Percentiles rank a stretch among this genome's conserved stretches.
Conservation (phyloP, 2,797 vertebrate genomes). For the Neostethus bicornis region DNA sequence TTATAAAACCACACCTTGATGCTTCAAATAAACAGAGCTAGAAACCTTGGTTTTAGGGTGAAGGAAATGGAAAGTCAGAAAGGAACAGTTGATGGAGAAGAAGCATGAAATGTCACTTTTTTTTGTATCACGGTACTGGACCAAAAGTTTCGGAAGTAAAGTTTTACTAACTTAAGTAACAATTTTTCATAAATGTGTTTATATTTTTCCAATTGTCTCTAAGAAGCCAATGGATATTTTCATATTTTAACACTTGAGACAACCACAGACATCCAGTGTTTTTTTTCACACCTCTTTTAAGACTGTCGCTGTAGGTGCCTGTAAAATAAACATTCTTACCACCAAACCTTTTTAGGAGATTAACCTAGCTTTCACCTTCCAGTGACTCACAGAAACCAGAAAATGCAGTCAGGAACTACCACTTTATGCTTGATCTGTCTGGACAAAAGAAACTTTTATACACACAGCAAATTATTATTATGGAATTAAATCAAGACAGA, state of each 20-base stretch:
- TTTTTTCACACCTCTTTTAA: conserved; percentile 46
- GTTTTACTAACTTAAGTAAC: conserved; percentile 48
- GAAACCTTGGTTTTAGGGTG: conserved; percentile 34
- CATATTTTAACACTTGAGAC: too few species aligned
- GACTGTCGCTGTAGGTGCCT: conserved; percentile 41
- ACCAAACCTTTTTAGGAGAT: conserved; percentile 29
- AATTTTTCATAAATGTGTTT: too few species aligned
- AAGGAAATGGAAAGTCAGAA: conserved; percentile 26
- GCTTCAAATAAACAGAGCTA: conserved; percentile 61
- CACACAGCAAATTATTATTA: conserved; percentile 42
- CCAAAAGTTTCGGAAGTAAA: conserved; percentile 35
- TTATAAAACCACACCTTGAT: conserved; percentile 40
- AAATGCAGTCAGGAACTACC: conserved; percentile 27
- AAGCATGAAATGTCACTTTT: conserved; percentile 56
- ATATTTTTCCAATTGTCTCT: conserved; percentile 20
- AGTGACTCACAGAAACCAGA: conserved; percentile 31
- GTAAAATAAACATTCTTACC: conserved; percentile 53
- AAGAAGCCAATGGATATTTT: conserved; percentile 7
- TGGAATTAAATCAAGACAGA: conserved; percentile 46
- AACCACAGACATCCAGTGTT: conserved; percentile 18
- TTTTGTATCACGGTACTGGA: conserved; percentile 22
- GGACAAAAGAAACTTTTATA: conserved; percentile 44
- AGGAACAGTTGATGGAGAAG: conserved; percentile 55
- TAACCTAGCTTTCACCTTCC: conserved; percentile 44
- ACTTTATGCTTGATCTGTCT: conserved; percentile 22